phyloP scores from a whole-genome alignment of 2,888 invertebrate genomes.

The Spilosoma lubricipeda region DNA sequence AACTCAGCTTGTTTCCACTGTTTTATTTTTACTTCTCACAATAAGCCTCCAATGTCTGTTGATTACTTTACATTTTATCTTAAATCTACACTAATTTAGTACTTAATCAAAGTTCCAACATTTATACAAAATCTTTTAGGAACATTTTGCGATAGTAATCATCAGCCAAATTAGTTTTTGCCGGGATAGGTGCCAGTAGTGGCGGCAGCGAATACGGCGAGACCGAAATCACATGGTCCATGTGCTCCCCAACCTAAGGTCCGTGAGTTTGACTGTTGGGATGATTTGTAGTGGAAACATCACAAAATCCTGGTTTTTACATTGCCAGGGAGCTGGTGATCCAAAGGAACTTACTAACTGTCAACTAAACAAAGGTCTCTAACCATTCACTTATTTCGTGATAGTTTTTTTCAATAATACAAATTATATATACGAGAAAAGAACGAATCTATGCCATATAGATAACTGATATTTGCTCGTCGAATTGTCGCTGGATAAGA shows the following conservation, averaged over 20 bases:
- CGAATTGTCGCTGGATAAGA: slow-evolving; percentile 11
- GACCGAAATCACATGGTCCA: no score
- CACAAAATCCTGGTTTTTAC: no score
- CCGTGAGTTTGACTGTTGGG: no score
- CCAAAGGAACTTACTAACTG: neutral
- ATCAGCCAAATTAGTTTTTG: no score
- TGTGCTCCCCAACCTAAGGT: no score
- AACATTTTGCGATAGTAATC: neutral
- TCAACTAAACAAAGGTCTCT: neutral
- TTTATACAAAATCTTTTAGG: neutral
- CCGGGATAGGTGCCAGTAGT: no score
- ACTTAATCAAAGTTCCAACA: no score
- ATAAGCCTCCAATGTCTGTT: neutral
- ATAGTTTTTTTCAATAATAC: neutral
- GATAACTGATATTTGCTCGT: slow-evolving; percentile 1
- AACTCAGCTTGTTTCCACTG: neutral
- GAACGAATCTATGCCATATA: neutral
- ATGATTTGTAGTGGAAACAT: no score
- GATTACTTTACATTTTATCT: neutral
- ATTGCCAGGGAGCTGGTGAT: neutral
- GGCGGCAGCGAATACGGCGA: no score
- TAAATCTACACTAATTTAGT: no score
- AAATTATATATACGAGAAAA: neutral
- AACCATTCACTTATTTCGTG: neutral
- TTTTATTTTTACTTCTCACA: neutral